phyloP scores from a whole-genome alignment of 2,888 invertebrate species.

The Ceramica pisi region DNA sequence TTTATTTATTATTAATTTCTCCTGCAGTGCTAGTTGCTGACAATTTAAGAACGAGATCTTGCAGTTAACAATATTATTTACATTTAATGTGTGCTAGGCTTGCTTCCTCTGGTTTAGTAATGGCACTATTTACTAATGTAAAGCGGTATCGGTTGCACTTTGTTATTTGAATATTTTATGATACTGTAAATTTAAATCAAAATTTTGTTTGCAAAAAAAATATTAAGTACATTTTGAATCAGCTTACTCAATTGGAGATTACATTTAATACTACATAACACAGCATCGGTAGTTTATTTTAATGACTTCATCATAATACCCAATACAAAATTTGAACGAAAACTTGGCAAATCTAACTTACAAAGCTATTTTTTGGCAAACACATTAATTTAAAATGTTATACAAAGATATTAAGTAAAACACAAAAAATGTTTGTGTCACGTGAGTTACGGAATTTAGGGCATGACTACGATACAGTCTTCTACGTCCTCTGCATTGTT shows the following conservation, averaged over 20 bases:
- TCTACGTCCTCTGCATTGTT: conserved; percentile 33
- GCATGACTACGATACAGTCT: conserved; percentile 38
- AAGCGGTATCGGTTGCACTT: conserved; percentile 61
- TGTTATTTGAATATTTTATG: conserved; percentile 55
- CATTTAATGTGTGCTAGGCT: conserved; percentile 73
- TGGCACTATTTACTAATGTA: conserved; percentile 78
- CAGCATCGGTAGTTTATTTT: conserved; percentile 45
- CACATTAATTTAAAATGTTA: conserved; percentile 65
- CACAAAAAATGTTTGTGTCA: conserved; percentile 45
- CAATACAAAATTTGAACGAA: conserved; percentile 62
- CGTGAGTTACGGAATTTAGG: conserved; percentile 28
- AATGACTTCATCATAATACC: conserved; percentile 57
- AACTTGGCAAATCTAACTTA: conserved; percentile 67
- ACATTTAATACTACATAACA: conserved; percentile 38
- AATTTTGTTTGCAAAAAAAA: conserved; percentile 55
- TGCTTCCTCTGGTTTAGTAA: conserved; percentile 71
- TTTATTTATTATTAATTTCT: conserved; percentile 86
- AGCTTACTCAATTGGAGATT: conserved; percentile 59
- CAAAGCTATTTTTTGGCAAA: conserved; percentile 76
- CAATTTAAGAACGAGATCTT: conserved; percentile 86
- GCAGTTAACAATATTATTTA: conserved; percentile 79
- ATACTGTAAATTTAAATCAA: conserved; percentile 58
- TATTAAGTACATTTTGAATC: conserved; percentile 72
- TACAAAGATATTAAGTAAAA: conserved; percentile 64
- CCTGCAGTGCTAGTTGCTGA: conserved; percentile 86